phyloP scores from a whole-genome alignment of 2,113 vertebrate genomes.

The Theristicus caerulescens region DNA sequence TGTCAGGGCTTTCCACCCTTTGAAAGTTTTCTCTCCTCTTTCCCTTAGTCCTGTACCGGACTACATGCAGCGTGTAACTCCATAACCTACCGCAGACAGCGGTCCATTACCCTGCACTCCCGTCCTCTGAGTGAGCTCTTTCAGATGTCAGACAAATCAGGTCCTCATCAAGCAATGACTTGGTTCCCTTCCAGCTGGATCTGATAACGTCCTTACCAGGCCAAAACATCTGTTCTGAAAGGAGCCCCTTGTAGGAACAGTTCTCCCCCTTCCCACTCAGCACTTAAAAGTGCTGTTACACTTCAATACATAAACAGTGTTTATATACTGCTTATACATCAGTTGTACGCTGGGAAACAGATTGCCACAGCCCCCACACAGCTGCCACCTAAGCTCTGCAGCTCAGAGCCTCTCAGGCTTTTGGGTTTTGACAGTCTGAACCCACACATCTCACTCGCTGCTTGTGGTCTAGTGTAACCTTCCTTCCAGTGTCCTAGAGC shows the following conservation, averaged over 20 bases:
- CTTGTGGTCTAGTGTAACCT: background rate
- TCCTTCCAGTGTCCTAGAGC: accelerated
- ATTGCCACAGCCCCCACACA: conserved; percentile 51
- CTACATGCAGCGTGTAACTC: background rate
- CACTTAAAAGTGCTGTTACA: conserved; percentile 14
- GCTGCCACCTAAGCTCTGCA: conserved; percentile 15
- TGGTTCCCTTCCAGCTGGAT: conserved; percentile 44
- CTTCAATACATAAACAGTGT: conserved; percentile 25
- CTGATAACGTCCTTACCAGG: background rate
- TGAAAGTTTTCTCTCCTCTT: background rate
- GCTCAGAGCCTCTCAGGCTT: background rate
- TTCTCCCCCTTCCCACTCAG: background rate
- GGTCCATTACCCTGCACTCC: background rate
- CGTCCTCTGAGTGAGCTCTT: background rate
- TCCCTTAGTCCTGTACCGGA: background rate
- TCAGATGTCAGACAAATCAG: conserved; percentile 22
- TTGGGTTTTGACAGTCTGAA: background rate
- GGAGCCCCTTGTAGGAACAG: background rate
- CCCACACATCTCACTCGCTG: background rate
- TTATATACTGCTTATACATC: conserved; percentile 19
- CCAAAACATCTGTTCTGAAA: conserved; percentile 57
- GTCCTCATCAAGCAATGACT: conserved; percentile 2
- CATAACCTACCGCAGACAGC: background rate
- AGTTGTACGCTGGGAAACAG: conserved; percentile 12
- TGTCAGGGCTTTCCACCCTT: background rate